Base-by-base conservation (phyloP, 2,888 invertebrate species). In the Eudemis profundana region DNA sequence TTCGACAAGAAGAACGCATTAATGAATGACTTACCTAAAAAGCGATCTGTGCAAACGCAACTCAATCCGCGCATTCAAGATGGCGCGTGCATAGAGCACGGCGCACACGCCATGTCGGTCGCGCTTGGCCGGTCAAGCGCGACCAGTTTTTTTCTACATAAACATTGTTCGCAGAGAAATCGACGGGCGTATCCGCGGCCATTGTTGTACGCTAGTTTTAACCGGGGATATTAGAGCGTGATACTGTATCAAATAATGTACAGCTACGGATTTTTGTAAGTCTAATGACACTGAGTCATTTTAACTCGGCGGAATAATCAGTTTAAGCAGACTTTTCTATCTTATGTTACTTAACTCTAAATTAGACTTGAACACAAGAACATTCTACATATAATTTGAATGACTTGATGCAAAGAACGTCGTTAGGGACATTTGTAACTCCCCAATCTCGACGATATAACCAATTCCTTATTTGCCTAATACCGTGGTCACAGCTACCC, bases 131-230 rank as follows among this genome's bases (percentile, higher is more conserved):
- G 76, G 76, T 78, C 86, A 87, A 87, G 85, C 89, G 84, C 74
- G 74, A 84, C 87, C 79, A 74, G 79, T 85, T 87, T 89, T 87
- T 89, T 90, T 89, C 81, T 86, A 89, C 86, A 89, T 87, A 88
- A 90, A 90, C 89, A 91, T 89, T 90, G 90, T 90, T 89, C 89
- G 85, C 86, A 79, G 90, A 87, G 89, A 91, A 91, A 90, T 89
- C 90, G 90, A 81, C 90, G 85, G 84, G 87, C 90, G 90, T 90
- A 87, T 90, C 90, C 84, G 84, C 75, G 77, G 83, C 87, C 81
- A 88, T 90, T 89, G 90, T 90, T 89, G 85, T 87, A 83, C 77
- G 82, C 82, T 79, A 81, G 81, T 84, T 67, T 56, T 86, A 87
- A 89, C 78, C 74, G 85, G 79, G 85, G 80, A 90, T 91, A 91